Base-by-base conservation (phyloP, 1,140 invertebrate genomes). In the Solenopsis invicta region DNA sequence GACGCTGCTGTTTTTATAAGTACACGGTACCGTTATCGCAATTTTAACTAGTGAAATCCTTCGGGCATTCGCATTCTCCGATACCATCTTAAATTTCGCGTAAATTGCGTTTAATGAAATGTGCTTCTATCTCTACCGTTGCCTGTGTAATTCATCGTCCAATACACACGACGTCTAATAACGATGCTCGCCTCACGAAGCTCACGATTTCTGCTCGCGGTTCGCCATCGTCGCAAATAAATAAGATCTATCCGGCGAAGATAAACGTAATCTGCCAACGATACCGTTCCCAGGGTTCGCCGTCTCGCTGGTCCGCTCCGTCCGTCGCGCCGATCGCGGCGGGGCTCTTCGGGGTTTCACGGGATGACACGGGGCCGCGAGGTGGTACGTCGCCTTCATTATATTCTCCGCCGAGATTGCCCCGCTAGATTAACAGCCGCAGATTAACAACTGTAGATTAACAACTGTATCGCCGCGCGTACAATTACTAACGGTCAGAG, bases 401-500 rank as follows among this genome's bases (percentile, higher is more conserved):
- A 72, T 48, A 69, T 80, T 67, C 59, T 16, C 41, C 69, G 37
- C 18, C 59, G 69, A 85, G 89, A 78, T 66, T 64, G 59, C 62
- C 56, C 48, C 56, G 75, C 61, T 50, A 72, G 75, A 88, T 90
- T 77, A 90, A 90, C 89, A 90, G 81, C 64, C 81, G 71, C 75
- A 87, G 64, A 81, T 81, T 81, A 81, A 81, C 77, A 69, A 56
- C 62, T 41, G 67, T 74, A 74, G 80, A 82, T 91, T 86, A 91
- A 91, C 90, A 91, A 88, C 82, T 90, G 85, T 89, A 89, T 87
- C 89, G 84, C 67, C 50, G 64, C 75, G 50, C 48, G 80, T 84
- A 90, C 88, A 90, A 90, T 90, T 84, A 61, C 88, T 90, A 90
- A 90, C 89, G 89, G 89, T 90, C 62, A 50, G 69, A 86, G 89